Base-by-base conservation (phyloP, 2,888 invertebrate species). In the Listrodromus nycthemerus region DNA sequence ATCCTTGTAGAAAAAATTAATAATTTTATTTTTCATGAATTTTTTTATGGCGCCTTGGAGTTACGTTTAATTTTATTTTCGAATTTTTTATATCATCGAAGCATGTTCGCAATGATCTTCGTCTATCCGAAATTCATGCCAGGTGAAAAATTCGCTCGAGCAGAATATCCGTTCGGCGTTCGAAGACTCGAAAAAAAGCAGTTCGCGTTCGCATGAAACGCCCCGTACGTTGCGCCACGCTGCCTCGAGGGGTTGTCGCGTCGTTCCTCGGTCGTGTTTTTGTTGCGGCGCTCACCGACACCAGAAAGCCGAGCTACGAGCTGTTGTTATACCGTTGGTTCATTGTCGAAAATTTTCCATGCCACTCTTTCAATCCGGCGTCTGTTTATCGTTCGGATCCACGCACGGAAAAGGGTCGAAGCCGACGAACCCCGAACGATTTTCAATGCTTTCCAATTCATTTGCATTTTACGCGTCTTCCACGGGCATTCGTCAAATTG, bases 391-490 rank as follows among this genome's bases (percentile, higher is more conserved):
- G 70, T 76, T 67, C 19, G 66, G 55, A 65, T 77, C 66, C 30
- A 37, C 13, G 27, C 19, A 27, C 5, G 24, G 13, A 33, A 70
- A 13, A 76, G 16, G 58, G 37, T 6, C 33, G 73, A 21, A 21
- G 66, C 37, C 13, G 63, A 33, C 13, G 63, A 33, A 48, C 37
- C 30, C 55, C 16, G 24, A 37, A n/a, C 24, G 45, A 27, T 61
- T 67, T 73, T 73, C 41, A 66, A 80, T 79, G 75, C 70, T 75
- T 80, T 80, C 67, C 80, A 63, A 76, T 77, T 55, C 69, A 81
- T 83, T 86, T 86, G 67, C 80, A 83, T 86, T 61, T 75, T 48
- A 76, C 19, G 41, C 76, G 80, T 74, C 80, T 83, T 80, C 78
- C 75, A 66, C 55, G 48, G 71, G 67, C 58, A 61, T 73, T 81